phyloP scores from a whole-genome alignment of 1,140 invertebrate species.

The Hypsibius dujardini region DNA sequence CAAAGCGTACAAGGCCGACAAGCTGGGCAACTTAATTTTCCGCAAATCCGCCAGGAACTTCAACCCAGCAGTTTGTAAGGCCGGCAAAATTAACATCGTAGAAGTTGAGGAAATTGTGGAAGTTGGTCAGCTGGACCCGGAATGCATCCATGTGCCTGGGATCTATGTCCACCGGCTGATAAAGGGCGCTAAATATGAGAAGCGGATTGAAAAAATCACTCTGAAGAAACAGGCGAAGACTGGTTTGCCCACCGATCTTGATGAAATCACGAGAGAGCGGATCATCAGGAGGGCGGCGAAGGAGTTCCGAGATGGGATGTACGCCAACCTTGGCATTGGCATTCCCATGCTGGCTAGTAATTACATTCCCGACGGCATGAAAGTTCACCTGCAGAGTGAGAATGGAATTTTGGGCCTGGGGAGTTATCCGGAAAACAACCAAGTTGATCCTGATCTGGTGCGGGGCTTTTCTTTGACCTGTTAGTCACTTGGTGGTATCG shows the following conservation, averaged over 20 bases:
- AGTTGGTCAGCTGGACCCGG: conserved; percentile 59
- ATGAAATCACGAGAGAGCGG: conserved; percentile 44
- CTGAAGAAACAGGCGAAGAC: conserved; percentile 26
- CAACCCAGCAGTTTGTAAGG: conserved; percentile 80
- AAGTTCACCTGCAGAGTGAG: conserved; percentile 66
- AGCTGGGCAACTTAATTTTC: conserved; percentile 76
- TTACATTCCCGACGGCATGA: conserved; percentile 52
- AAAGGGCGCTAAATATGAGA: conserved; percentile 62
- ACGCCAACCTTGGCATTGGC: conserved; percentile 72
- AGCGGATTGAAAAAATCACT: conserved; percentile 56
- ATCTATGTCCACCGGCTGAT: conserved; percentile 79
- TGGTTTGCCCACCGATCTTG: background rate
- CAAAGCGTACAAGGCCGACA: conserved; percentile 94
- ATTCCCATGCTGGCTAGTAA: conserved; percentile 91
- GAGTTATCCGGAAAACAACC: conserved; percentile 50
- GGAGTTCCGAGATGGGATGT: conserved; percentile 95
- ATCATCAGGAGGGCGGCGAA: conserved; percentile 78
- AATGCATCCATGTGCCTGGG: conserved; percentile 73
- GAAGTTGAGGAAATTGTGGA: conserved; percentile 92
- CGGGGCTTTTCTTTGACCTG: too few relatives aligned
- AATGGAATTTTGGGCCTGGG: conserved; percentile 85
- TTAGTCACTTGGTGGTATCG: too few relatives aligned
- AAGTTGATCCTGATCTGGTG: conserved; percentile 73
- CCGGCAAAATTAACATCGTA: conserved; percentile 65
- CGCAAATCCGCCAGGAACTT: conserved; percentile 77